A percentile compares a stretch with the other conserved stretches of the same genome.
phyloP scores from a whole-genome alignment of 2,888 invertebrate species.

The Lepetodrilus schrolli region DNA sequence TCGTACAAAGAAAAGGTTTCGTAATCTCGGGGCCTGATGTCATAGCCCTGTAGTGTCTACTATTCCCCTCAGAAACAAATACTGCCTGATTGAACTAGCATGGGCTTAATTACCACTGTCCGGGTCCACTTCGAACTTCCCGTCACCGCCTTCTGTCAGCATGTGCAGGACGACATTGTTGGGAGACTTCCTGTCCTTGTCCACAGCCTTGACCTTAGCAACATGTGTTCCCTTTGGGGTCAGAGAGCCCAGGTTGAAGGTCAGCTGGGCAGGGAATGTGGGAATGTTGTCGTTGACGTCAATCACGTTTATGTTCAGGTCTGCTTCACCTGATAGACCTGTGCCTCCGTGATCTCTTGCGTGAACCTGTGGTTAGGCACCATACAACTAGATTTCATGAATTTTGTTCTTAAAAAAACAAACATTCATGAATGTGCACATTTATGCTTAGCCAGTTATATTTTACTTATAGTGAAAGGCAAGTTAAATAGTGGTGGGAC shows the following conservation, averaged over 20 bases:
- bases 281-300: conserved; percentile 39
- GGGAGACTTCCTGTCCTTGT: conserved; percentile 24
- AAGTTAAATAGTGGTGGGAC: too few species aligned
- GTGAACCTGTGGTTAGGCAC: background rate
- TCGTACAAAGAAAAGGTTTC: too few species aligned
- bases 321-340: background rate
- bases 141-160: conserved; percentile 39
- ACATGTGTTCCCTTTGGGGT: conserved; percentile 26
- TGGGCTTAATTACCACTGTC: conserved; percentile 37
- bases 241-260: background rate
- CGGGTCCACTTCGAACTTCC: conserved; percentile 35
- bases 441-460: too few species aligned
- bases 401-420: background rate
- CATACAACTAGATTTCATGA: background rate
- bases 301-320: conserved; percentile 25
- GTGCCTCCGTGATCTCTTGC: conserved; percentile 28
- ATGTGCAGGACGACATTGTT: conserved; percentile 41
- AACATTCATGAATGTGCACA: too few species aligned
- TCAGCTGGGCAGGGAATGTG: background rate
- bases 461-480: too few species aligned
- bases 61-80: too few species aligned
- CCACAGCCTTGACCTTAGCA: conserved; percentile 28
- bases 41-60: too few species aligned
- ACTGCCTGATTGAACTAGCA: too few species aligned
- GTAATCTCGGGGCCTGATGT: too few species aligned